Evolutionary conservation across 2,888 invertebrate genomes (phyloP), one percentile per base, ranked within the genome.

Genomic region (Theretra japonica): DNA sequence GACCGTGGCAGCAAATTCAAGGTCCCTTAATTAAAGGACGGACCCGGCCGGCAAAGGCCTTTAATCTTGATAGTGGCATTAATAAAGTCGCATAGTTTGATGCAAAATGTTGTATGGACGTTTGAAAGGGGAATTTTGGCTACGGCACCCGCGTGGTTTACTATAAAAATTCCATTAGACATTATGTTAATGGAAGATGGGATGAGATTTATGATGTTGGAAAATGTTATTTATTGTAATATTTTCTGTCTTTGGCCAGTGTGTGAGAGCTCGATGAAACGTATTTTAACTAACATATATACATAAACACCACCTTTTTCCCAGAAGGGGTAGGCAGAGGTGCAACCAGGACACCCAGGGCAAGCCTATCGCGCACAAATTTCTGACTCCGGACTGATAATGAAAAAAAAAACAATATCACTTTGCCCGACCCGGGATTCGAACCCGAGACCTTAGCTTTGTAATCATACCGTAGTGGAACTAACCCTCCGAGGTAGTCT

Each of bases 41-140:
- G 76, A 75, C 77, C 79, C 79, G 76, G 76, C 74, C 70, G 72
- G 69, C 74, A 77, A 77, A 77, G 76, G 77, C 80, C 80, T 82
- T 82, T 81, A 81, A 83, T 82, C 82, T 82, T 80, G 78, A 82
- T 78, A 79, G 75, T 80, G 75, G 74, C 76, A 78, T 74, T 79
- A 79, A 78, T 79, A 82, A 81, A 80, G 75, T 76, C 72, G 72
- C 74, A 75, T 75, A 76, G 76, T 77, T 77, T 75, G 73, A 74
- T 65, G 65, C 48, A 65, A 65, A 65, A 65, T 48, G 48, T 65
- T 41, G 41, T 15, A 65, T 65, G 41, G 62, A 62, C 33, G n/a
- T 62, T 33, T 11, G 21, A 65, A 65, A 23, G 17, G 23, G 15
- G 48, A 65, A 21, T 65, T 65, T 65, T 60, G 60, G 30, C 30